Evolutionary conservation across 1,140 invertebrate genomes (phyloP).

Genomic region (Polypedilum vanderplanki): DNA sequence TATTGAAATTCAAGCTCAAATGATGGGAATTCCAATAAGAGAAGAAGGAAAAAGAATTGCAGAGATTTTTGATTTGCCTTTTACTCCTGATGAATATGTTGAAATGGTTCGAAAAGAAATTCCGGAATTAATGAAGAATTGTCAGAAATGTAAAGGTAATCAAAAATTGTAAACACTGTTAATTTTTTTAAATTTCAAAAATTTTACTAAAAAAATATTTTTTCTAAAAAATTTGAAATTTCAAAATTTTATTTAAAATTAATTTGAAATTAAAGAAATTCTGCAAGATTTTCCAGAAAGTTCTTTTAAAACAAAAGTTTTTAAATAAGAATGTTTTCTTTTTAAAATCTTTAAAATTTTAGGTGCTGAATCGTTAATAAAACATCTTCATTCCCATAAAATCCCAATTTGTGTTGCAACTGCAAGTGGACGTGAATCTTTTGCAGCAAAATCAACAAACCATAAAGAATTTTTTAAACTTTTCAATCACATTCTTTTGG

Average conservation of each 20-base stretch:
- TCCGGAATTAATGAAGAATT: slow-evolving; percentile 48
- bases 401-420: slow-evolving; percentile 85
- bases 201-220: too few relatives aligned
- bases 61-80: slow-evolving; percentile 57
- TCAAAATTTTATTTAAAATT: too few relatives aligned
- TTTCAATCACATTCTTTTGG: slow-evolving; percentile 79
- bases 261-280: too few relatives aligned
- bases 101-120: slow-evolving; percentile 43
- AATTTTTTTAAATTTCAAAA: too few relatives aligned
- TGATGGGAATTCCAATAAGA: slow-evolving; percentile 64
- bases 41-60: slow-evolving; percentile 58
- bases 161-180: too few relatives aligned
- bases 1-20: slow-evolving; percentile 63
- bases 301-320: too few relatives aligned
- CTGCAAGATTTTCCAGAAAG: too few relatives aligned
- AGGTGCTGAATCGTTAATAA: slow-evolving; percentile 76
- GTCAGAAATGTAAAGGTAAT: slow-evolving; percentile 58
- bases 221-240: too few relatives aligned
- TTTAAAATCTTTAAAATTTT: slow-evolving; percentile 34
- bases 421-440: slow-evolving; percentile 70
- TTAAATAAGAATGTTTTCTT: too few relatives aligned
- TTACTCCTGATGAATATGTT: slow-evolving; percentile 60
- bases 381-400: slow-evolving; percentile 68
- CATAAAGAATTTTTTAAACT: slow-evolving; percentile 65
- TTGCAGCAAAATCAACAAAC: slow-evolving; percentile 68